A percentile compares a stretch with the other conserved stretches of the same genome.
phyloP scores from a whole-genome alignment of 2,888 invertebrate genomes.

The Eledona agricola region DNA sequence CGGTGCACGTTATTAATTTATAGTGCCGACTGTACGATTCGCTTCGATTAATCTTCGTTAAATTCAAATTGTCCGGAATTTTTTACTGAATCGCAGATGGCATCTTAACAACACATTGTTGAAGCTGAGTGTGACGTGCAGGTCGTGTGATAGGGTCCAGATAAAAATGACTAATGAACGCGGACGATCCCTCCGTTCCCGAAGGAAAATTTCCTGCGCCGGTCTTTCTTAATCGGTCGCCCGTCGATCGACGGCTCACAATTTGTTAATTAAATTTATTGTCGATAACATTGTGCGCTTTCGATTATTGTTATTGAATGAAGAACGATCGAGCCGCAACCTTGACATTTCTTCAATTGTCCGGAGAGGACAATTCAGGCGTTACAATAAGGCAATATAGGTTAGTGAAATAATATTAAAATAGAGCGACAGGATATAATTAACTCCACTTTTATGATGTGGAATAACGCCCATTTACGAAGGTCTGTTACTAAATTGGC shows the following conservation, averaged over 20 bases:
- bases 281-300: conserved; percentile 14
- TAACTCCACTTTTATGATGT: conserved; percentile 21
- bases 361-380: conserved; percentile 10
- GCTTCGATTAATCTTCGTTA: conserved; percentile 60
- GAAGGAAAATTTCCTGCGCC: conserved; percentile 30
- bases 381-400: conserved; percentile 26
- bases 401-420: conserved; percentile 29
- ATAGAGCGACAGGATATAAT: conserved; percentile 28
- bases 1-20: conserved; percentile 51
- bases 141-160: conserved; percentile 49
- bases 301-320: conserved; percentile 7
- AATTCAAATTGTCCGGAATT: conserved; percentile 58
- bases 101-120: conserved; percentile 58
- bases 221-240: too few relatives aligned
- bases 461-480: conserved; percentile 26
- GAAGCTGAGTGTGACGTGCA: conserved; percentile 51
- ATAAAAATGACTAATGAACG: conserved; percentile 57
- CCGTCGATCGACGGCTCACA: too few relatives aligned
- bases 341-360: conserved; percentile 31
- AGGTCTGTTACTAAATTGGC: conserved; percentile 23
- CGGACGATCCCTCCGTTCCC: conserved; percentile 25
- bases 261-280: conserved; percentile 13
- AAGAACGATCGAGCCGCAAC: conserved; percentile 13
- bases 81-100: conserved; percentile 51
- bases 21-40: conserved; percentile 50